Base-by-base conservation (phyloP, 2,113 vertebrate species). In the Panthera uncia region DNA sequence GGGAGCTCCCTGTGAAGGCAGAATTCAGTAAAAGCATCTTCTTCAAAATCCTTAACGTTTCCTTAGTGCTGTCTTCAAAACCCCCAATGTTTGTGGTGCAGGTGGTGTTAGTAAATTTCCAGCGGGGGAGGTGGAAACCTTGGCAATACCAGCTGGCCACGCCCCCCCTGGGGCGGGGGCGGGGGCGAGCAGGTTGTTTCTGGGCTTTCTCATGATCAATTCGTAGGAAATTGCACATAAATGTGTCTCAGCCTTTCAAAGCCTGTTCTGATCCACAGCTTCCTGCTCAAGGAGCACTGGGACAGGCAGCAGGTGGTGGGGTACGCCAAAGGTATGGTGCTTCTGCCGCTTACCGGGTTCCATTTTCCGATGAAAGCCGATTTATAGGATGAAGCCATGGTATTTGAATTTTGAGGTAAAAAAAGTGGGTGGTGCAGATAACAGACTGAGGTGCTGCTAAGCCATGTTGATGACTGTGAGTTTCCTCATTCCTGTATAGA, bases 131-230 rank as follows among this genome's bases (percentile, higher is more conserved):
- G 12, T 71, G 82, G 66, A 81, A 86, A 91, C 18, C 55, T 71
- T 41, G 57, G 57, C 93, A 94, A 13, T 74, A 25, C 23, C 80
- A 86, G 93, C 19, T 9, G 9, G 92, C 95, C 95, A 90, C 95
- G 14, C 74, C 41, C 95, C 95, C 66, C 41, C 3, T 1, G 45
- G 71, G 52, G 65, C 5, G 48, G 27, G 0, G 25, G 29, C 14
- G 36, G 3, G 45, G 45, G 45, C 7, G 1, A 45, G 45, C 45
- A 45, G 45, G 11, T 83, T 78, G 81, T 79, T 57, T 78, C 88
- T 84, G 66, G 69, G 57, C 45, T 89, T 91, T 83, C 45, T 29
- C 15, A 19, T 83, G 52, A 69, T 76, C 79, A 92, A 7, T 93
- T 83, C 96, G 82, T 76, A 87, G 95, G 68, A 71, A 94, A 93